Evolutionary conservation across 2,797 vertebrate genomes (phyloP), one percentile per base, ranked within the genome.

Genomic region (Petrocephalus schoutedeni): DNA sequence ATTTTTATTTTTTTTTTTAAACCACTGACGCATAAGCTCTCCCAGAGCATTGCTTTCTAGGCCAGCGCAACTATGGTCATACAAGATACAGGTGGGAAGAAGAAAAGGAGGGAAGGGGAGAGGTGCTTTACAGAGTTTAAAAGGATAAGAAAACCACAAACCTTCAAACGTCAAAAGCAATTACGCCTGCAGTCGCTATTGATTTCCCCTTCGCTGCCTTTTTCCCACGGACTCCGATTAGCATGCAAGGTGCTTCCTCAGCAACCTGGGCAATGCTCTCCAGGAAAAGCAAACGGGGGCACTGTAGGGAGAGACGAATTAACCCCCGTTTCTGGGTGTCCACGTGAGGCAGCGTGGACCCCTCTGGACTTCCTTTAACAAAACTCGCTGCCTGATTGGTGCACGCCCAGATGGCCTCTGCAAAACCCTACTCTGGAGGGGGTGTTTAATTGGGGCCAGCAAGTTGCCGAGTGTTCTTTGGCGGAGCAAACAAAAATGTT

Each of bases 191-290:
- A 89, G 89, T 89, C 91, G 86, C 83, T 91, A 94, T 93, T 89
- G 93, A 94, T 95, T 93, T 87, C 91, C 92, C 51, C 90, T 86
- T 89, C 89, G 91, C 61, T 36, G 84, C 89, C 83, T 89, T 93
- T 95, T 94, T 94, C 94, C 94, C 94, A 95, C 93, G 90, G 91
- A 93, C 87, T 89, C 58, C 89, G 93, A 93, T 94, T 91, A 93
- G 90, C 89, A 94, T 94, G 91, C 93, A 93, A 89, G 87, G 90
- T 86, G 88, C 89, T 87, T 56, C 80, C 57, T 45, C 82, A 90
- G 90, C 90, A 91, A 91, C 91, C 89, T 90, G 89, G 91, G 83
- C 64, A 87, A 32, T 85, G 88, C 89, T 89, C 67, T 61, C 86
- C 92, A 90, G 88, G 89, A 88, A 89, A 88, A 67, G 16, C 67